Evolutionary conservation across 2,888 invertebrate genomes (phyloP).

Genomic region (Cyrtodaria siliqua): DNA sequence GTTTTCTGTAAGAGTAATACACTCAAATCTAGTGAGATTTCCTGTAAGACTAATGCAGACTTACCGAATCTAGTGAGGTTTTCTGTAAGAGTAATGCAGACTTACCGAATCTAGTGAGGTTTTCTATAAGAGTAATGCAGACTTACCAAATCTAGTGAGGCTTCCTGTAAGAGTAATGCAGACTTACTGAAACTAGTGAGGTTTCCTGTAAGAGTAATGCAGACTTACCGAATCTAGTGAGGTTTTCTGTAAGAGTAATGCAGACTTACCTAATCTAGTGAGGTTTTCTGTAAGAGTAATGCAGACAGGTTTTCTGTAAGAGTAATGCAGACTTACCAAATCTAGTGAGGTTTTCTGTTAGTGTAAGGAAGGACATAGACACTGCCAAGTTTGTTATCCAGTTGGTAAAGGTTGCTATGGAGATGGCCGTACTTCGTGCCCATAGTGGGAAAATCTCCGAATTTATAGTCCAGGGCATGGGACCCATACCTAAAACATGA

Average conservation of each 20-base stretch:
- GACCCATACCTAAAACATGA: slow-evolving; percentile 86
- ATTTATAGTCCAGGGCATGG: slow-evolving; percentile 88
- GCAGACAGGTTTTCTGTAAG: slow-evolving; percentile 86
- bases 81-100: slow-evolving; percentile 3
- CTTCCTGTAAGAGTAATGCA: slow-evolving; percentile 86
- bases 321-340: slow-evolving; percentile 84
- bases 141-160: slow-evolving; percentile 86
- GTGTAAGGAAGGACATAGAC: slow-evolving; percentile 87
- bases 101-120: slow-evolving; percentile 86
- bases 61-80: no score
- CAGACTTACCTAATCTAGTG: slow-evolving; percentile 85
- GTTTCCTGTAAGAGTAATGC: slow-evolving; percentile 86
- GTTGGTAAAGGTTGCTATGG: slow-evolving; percentile 87
- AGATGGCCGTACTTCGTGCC: slow-evolving; percentile 87
- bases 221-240: slow-evolving; percentile 63
- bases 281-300: slow-evolving; percentile 86
- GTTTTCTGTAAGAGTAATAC: slow-evolving; percentile 86
- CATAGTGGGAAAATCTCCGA: slow-evolving; percentile 88
- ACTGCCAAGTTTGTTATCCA: slow-evolving; percentile 87
- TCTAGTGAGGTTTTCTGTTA: slow-evolving; percentile 85
- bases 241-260: no score
- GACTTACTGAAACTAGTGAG: slow-evolving; percentile 86
- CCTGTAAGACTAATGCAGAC: slow-evolving; percentile 86
- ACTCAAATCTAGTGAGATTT: slow-evolving; percentile 84
- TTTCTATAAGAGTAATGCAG: slow-evolving; percentile 71